phyloP scores from a whole-genome alignment of 2,888 invertebrate species.

The Xestia rhomboidea region DNA sequence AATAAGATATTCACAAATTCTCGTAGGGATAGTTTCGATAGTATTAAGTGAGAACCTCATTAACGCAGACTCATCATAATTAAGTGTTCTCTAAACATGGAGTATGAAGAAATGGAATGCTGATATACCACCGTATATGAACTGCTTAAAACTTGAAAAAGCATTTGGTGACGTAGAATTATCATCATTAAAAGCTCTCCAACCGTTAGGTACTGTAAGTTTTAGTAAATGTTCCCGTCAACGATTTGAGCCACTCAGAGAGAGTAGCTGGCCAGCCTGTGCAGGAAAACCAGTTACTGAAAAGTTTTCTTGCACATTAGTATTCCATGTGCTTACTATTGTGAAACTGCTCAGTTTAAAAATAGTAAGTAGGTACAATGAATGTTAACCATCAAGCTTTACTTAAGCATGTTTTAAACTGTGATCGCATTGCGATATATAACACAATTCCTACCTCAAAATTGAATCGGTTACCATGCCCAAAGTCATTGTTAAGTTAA shows the following conservation, averaged over 20 bases:
- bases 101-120: slow-evolving; percentile 21
- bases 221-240: neutral
- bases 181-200: neutral
- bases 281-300: neutral
- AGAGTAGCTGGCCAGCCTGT: neutral
- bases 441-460: neutral
- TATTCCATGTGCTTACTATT: slow-evolving; percentile 21
- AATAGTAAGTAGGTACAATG: slow-evolving; percentile 30
- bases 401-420: slow-evolving; percentile 20
- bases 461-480: neutral
- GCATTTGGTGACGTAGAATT: neutral
- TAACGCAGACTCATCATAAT: slow-evolving; percentile 40
- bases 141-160: neutral
- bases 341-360: slow-evolving; percentile 22
- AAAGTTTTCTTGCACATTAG: neutral
- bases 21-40: slow-evolving; percentile 11
- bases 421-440: slow-evolving; percentile 22
- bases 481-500: neutral
- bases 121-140: neutral
- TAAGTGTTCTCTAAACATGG: slow-evolving; percentile 24
- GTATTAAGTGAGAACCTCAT: slow-evolving; percentile 32
- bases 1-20: neutral
- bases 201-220: neutral
- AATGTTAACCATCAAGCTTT: neutral
- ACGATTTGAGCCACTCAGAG: too few species aligned